Conservation (phyloP, 2,113 vertebrate genomes). For the Seriola rivoliana region DNA sequence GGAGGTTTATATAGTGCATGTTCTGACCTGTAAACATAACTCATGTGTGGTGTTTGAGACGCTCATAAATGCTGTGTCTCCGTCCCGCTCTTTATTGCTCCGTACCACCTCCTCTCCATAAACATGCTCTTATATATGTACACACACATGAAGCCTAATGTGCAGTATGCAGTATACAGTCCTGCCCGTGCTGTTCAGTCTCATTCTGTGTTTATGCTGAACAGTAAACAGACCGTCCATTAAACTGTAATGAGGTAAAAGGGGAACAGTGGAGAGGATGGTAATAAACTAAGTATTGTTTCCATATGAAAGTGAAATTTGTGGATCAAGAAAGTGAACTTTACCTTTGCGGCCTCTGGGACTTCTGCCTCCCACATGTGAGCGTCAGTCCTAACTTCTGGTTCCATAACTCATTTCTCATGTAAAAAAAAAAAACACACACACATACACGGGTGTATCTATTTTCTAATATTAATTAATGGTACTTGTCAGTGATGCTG, state of each 20-base stretch:
- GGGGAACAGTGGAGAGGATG: slow-evolving; percentile 30
- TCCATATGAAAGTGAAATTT: slow-evolving; percentile 74
- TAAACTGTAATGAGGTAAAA: slow-evolving; percentile 54
- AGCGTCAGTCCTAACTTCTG: slow-evolving; percentile 12
- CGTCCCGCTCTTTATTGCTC: neutral
- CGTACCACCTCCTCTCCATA: slow-evolving; percentile 3
- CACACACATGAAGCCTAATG: slow-evolving; percentile 15
- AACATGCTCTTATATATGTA: neutral
- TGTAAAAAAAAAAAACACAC: neutral
- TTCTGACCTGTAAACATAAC: neutral
- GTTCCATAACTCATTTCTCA: neutral
- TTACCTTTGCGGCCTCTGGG: slow-evolving; percentile 38
- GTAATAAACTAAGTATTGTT: slow-evolving; percentile 58
- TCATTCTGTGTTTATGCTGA: slow-evolving; percentile 57
- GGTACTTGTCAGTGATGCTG: neutral
- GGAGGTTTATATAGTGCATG: neutral
- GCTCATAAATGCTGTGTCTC: neutral
- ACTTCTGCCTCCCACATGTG: slow-evolving; percentile 49
- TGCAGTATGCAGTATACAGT: neutral
- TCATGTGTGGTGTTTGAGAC: neutral
- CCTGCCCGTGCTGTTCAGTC: slow-evolving; percentile 18
- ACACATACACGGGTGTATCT: neutral
- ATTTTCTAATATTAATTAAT: neutral
- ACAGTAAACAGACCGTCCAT: slow-evolving; percentile 65
- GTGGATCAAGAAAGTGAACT: slow-evolving; percentile 39